Evolutionary conservation across 2,797 vertebrate genomes (phyloP), one percentile per base, ranked within the genome.

Genomic region (Tenualosa ilisha): DNA sequence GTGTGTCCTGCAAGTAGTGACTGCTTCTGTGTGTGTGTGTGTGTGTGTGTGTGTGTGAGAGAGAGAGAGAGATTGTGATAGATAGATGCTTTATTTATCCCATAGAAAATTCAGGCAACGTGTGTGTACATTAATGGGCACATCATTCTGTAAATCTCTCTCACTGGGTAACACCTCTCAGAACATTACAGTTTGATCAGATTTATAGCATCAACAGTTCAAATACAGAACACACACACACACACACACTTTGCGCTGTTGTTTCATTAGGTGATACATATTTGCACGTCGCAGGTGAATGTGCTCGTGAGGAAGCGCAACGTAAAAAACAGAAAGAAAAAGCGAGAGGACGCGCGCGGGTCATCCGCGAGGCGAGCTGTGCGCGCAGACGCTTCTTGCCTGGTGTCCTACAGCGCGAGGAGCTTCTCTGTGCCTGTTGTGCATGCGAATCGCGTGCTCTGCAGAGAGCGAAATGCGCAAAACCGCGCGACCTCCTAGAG

Each of bases 391-490:
- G 20, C 0, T 31, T 40, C 68, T 75, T 24, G 68, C 4, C 31
- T 17, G 15, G 68, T 37, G 37, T 75, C 68, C 68, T 40, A 56
- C 13, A 17, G 24, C 37, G 40, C 54, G 37, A 40, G 31, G 37
- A 75, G 26, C 12, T 24, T 68, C 24, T 68, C 26, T 9, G 24
- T 68, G 68, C 68, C 68, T 43, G 68, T 75, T 15, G 68, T 26
- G 68, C 68, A 75, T 40, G 68, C 68, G 68, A 40, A 75, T 40
- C 15, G 68, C 68, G 68, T 75, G 68, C 68, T 75, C 68, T 75
- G 53, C 82, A 84, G 81, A 75, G 82, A 53, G 50, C 72, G 50
- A 87, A 84, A 85, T 85, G 81, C 81, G 59, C 51, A 82, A 85
- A 86, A 83, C 75, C 84, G 9, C 85, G 50, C 72, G 6, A 56